These are phyloP conservation scores for Donacobius atricapilla DNA, from an alignment of 2,113 vertebrate genomes.

Conservation along the genomic window DNA sequence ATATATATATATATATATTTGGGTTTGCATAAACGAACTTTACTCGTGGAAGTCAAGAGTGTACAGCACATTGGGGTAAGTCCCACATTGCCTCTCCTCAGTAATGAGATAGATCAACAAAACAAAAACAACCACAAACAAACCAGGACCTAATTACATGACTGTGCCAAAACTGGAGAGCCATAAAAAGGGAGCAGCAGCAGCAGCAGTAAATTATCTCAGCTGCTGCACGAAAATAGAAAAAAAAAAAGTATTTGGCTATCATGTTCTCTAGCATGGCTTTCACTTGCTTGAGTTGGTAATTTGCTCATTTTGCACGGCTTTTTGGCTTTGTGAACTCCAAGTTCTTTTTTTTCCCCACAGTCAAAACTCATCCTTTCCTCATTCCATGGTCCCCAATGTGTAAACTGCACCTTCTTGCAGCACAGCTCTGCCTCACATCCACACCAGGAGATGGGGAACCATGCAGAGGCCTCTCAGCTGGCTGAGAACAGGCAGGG, in stretches of 20 bases:
- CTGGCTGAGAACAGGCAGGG: not conserved
- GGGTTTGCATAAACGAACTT: not conserved
- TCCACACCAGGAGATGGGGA: rapidly evolving
- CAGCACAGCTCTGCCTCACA: not conserved
- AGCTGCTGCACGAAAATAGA: slow-evolving; percentile 5
- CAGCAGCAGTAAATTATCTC: not conserved
- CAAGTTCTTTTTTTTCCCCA: not conserved
- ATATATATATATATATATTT: not conserved
- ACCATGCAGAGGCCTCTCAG: not conserved
- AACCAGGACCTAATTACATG: not conserved
- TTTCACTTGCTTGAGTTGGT: not conserved
- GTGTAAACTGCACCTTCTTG: not conserved
- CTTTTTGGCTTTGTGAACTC: not conserved
- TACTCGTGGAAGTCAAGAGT: not conserved
- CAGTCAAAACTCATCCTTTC: not conserved
- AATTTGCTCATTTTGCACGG: not conserved
- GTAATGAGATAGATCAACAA: not conserved
- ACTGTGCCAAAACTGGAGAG: not conserved
- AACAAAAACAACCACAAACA: slow-evolving; percentile 4
- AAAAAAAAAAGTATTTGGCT: not conserved
- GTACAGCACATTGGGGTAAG: not conserved
- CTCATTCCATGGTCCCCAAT: not conserved
- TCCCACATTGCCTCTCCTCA: not conserved
- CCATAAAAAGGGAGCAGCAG: not conserved
- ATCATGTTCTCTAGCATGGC: not conserved